Base-by-base conservation (phyloP, 2,888 invertebrate species). In the Yponomeuta evonymella region DNA sequence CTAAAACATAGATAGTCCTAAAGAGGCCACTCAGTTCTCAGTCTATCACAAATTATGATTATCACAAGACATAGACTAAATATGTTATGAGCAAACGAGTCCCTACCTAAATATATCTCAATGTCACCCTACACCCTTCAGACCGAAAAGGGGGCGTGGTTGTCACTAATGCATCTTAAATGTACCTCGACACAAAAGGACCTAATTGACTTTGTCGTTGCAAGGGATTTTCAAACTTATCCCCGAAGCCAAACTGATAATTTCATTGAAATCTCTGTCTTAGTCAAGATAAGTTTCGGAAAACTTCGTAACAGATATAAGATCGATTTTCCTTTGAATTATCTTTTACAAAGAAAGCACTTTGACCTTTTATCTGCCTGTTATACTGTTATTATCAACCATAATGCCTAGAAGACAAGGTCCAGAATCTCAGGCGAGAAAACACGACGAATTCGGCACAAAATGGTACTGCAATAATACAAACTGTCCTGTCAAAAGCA, bases 401-500 rank as follows among this genome's bases (percentile, higher is more conserved):
- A 9, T 58, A 58, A 2, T 4, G 3, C 12, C 51, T 58, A 12
- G 15, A 58, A 15, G 51, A 58, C 12, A 15, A 9, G 51, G 51
- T 58, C 8, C 51, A 58, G 3, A 58, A 15, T 58, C 2, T 15
- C 51, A 15, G 12, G 12, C 12, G 15, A 15, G 2, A 15, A 5
- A 58, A 5, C 51, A 15, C 15, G 15, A 58, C 1, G 51, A 58
- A 15, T 58, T 58, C 8, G 4, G 51, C 51, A 15, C 51, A 58
- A 58, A 64, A 64, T 29, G 6, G 11, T 23, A 23, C 12, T 3
- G 30, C 29, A 64, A 29, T 64, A 29, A 23, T 74, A 70, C 70
- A 30, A 48, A 68, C 23, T 10, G 48, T 15, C 23, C 68, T 76
- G 76, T 75, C 73, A 75, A 72, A 72, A 73, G 72, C 76, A 78